Conservation (phyloP, 2,797 vertebrate genomes). For the Pristis pectinata region DNA sequence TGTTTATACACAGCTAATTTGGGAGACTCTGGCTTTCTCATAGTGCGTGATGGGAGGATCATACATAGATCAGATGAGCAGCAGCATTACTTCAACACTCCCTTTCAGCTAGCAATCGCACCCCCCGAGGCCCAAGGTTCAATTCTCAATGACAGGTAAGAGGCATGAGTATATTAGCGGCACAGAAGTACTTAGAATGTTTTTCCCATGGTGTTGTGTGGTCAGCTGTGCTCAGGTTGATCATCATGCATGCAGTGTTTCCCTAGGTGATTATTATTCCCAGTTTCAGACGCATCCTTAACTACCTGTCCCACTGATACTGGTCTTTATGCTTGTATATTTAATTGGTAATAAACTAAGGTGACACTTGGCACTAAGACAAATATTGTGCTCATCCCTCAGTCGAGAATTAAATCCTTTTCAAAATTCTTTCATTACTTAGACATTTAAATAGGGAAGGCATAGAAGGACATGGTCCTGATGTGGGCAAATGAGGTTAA, state of each 20-base stretch:
- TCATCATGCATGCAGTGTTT: background rate
- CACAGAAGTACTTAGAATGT: no score
- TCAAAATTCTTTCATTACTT: background rate
- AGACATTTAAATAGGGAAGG: no score
- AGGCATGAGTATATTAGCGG: no score
- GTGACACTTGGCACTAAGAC: background rate
- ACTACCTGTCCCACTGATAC: background rate
- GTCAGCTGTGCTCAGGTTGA: background rate
- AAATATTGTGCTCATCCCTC: background rate
- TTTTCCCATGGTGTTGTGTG: background rate
- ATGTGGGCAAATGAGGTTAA: no score
- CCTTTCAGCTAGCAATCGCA: constrained; percentile 37
- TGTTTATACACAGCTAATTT: constrained; percentile 34
- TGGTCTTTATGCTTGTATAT: background rate
- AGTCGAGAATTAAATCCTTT: background rate
- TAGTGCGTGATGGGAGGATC: constrained; percentile 32
- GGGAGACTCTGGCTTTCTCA: constrained; percentile 38
- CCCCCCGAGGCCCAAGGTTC: constrained; percentile 35
- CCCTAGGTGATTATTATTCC: background rate
- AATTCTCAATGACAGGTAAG: constrained; percentile 36
- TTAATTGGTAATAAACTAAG: background rate
- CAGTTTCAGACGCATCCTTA: background rate
- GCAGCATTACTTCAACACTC: constrained; percentile 40
- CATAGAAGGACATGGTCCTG: no score
- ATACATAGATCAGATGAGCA: constrained; percentile 38